Percentiles rank a stretch among this genome's conserved stretches.
Conservation (phyloP, 2,113 vertebrate species). For the Pterocles gutturalis region DNA sequence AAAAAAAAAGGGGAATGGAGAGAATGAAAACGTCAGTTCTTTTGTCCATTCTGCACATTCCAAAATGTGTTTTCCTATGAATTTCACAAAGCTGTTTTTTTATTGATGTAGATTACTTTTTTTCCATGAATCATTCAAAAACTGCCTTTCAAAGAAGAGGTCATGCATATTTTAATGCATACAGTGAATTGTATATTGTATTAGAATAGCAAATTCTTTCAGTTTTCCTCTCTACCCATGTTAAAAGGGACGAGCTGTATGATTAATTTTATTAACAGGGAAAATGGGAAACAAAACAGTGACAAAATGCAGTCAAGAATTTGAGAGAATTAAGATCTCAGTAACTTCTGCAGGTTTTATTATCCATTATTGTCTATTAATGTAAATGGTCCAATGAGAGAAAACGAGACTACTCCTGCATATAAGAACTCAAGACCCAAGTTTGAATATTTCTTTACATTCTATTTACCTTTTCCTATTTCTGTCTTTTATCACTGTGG, state of each 20-base stretch:
- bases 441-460: not conserved
- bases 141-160: constrained; percentile 38
- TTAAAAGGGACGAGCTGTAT: not conserved
- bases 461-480: not conserved
- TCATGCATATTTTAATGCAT: constrained; percentile 51
- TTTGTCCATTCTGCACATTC: not conserved
- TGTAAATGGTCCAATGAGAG: not conserved
- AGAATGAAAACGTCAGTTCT: not conserved
- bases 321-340: not conserved
- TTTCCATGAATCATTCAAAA: constrained; percentile 61
- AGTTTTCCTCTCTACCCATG: not conserved
- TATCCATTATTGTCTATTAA: not conserved
- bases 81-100: not conserved
- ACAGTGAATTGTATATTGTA: constrained; percentile 20
- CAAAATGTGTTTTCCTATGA: constrained; percentile 15
- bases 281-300: not conserved
- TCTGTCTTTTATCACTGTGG: not conserved
- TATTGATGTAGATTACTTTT: constrained; percentile 61
- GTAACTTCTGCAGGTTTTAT: not conserved
- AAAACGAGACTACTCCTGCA: not conserved
- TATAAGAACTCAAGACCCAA: not conserved
- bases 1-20: not conserved
- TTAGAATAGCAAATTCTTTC: constrained; percentile 13
- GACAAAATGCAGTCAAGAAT: not conserved
- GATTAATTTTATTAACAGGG: not conserved